Evolutionary conservation across 2,888 invertebrate species (phyloP).

Genomic region (Megaustenia siamemsis): DNA sequence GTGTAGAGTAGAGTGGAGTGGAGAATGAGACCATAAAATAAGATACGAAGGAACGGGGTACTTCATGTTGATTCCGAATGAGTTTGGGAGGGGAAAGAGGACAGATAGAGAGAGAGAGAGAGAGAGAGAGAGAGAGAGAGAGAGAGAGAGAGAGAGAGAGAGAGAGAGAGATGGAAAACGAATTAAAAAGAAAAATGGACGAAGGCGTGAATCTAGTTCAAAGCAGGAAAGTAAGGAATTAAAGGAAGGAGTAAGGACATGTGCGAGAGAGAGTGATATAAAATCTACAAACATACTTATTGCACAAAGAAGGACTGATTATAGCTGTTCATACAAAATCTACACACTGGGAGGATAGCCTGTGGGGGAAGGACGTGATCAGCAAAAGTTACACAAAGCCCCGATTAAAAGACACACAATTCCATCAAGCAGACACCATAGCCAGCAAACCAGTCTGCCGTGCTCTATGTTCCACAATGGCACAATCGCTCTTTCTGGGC

Average conservation of each 20-base stretch:
- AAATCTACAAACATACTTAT: not conserved
- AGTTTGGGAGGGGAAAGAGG: not conserved
- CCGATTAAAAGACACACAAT: not conserved
- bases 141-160: conserved; percentile 1
- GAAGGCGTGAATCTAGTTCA: not conserved
- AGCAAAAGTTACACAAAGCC: not conserved
- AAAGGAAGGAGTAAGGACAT: not conserved
- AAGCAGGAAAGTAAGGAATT: not conserved
- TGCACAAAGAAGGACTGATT: not conserved
- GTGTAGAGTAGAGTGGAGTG: too few relatives aligned
- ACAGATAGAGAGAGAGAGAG: too few relatives aligned
- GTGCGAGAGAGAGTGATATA: not conserved
- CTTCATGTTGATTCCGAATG: too few relatives aligned
- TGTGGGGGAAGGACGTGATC: too few relatives aligned
- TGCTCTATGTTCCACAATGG: too few relatives aligned
- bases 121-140: not conserved
- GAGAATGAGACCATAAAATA: too few relatives aligned
- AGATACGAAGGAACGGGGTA: too few relatives aligned
- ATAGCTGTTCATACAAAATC: not conserved
- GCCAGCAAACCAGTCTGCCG: too few relatives aligned
- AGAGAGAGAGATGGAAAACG: too few relatives aligned
- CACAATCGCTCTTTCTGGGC: too few relatives aligned
- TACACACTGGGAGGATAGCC: not conserved
- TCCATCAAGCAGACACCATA: not conserved
- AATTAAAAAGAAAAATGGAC: too few relatives aligned